Conservation (phyloP, 2,797 vertebrate genomes). For the Poeciliopsis paucimaculata region DNA sequence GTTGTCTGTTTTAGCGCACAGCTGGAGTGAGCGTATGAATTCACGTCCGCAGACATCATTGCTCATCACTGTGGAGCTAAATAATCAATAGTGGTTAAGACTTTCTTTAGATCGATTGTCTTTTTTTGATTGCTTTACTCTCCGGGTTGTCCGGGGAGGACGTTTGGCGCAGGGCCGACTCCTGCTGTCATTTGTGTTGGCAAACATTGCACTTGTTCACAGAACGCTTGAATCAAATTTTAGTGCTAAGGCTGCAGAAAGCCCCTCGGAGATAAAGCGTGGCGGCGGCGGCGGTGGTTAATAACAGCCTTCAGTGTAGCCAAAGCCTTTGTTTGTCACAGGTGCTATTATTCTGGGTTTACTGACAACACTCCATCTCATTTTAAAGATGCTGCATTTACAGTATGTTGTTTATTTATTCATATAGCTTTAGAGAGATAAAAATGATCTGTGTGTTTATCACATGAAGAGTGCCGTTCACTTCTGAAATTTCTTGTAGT, state of each 20-base stretch:
- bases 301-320: constrained; percentile 61
- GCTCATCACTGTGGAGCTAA: constrained; percentile 57
- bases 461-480: not conserved
- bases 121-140: constrained; percentile 79
- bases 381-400: constrained; percentile 44
- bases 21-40: constrained; percentile 57
- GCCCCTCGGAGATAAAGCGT: constrained; percentile 64
- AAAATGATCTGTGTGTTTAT: constrained; percentile 28
- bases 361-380: constrained; percentile 44
- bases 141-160: constrained; percentile 74
- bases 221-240: constrained; percentile 82
- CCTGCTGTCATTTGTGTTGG: constrained; percentile 82
- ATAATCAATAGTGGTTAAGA: constrained; percentile 79
- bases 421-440: constrained; percentile 29
- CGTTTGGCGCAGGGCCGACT: constrained; percentile 72
- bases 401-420: constrained; percentile 35
- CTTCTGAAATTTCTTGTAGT: not conserved
- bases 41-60: constrained; percentile 66
- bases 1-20: constrained; percentile 45
- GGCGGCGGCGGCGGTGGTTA: constrained; percentile 2
- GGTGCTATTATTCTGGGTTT: constrained; percentile 58
- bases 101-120: constrained; percentile 76
- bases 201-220: constrained; percentile 73
- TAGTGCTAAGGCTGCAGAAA: constrained; percentile 83
- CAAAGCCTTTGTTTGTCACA: constrained; percentile 53